Evolutionary conservation across 2,113 vertebrate species (phyloP).

Genomic region (Boulengeromyrus knoepffleri): DNA sequence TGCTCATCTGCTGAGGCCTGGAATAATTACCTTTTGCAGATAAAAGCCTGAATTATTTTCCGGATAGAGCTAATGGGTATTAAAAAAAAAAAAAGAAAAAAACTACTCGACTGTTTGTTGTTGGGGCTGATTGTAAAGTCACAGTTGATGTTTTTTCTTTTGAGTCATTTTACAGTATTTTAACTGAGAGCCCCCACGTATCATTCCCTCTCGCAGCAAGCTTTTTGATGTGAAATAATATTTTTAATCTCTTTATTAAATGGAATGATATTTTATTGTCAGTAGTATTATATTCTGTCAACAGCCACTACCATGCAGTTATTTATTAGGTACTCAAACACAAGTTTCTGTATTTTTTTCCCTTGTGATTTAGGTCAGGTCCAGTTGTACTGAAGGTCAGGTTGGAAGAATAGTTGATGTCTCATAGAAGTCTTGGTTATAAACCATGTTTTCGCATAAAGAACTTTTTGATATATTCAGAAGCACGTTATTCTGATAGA

Average conservation of each 20-base stretch:
- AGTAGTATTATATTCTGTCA: neutral
- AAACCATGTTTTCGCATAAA: neutral
- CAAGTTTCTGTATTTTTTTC: neutral
- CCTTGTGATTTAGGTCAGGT: neutral
- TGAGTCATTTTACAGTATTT: neutral
- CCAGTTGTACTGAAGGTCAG: neutral
- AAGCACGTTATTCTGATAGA: neutral
- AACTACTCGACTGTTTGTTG: neutral
- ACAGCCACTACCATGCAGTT: neutral
- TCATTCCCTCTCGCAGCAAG: neutral
- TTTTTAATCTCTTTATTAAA: neutral
- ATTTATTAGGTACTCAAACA: neutral
- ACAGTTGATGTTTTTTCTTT: neutral
- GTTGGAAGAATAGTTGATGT: neutral
- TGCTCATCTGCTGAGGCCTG: neutral
- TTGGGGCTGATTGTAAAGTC: neutral
- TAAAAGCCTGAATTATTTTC: neutral
- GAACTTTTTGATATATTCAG: neutral
- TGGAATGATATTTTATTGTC: neutral
- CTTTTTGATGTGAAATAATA: neutral
- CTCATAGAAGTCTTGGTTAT: neutral
- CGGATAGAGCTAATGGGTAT: neutral
- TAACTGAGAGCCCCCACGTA: neutral
- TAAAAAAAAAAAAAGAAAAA: neutral
- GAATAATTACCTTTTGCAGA: conserved; percentile 20